A percentile compares a stretch with the other conserved stretches of the same genome.
phyloP scores from a whole-genome alignment of 2,113 vertebrate genomes.

The Stegostoma tigrinum region DNA sequence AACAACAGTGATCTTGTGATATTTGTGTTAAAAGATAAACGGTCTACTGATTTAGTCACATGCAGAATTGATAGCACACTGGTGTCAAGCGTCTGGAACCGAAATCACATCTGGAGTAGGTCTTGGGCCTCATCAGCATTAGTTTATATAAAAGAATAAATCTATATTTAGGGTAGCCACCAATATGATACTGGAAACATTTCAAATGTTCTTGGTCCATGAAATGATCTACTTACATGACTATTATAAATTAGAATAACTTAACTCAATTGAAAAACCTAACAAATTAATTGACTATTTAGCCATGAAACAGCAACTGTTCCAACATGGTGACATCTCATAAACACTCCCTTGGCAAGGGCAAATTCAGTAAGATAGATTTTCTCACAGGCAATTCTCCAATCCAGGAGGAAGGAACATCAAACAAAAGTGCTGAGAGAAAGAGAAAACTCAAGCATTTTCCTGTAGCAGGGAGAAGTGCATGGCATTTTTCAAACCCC shows the following conservation, averaged over 20 bases:
- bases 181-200: background rate
- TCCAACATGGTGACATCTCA: no score
- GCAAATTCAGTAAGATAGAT: no score
- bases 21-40: background rate
- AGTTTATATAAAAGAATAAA: background rate
- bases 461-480: no score
- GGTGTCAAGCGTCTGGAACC: background rate
- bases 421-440: no score
- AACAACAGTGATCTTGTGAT: background rate
- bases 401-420: no score
- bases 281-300: no score
- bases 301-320: no score
- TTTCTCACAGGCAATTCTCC: no score
- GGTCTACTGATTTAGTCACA: background rate
- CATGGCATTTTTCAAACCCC: no score
- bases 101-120: background rate
- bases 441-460: no score
- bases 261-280: no score
- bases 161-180: background rate
- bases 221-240: background rate
- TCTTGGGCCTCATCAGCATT: background rate
- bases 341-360: no score
- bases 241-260: background rate
- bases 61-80: background rate
- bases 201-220: background rate